Conservation (phyloP, 2,113 vertebrate species). For the Pelvicachromis taeniatus region DNA sequence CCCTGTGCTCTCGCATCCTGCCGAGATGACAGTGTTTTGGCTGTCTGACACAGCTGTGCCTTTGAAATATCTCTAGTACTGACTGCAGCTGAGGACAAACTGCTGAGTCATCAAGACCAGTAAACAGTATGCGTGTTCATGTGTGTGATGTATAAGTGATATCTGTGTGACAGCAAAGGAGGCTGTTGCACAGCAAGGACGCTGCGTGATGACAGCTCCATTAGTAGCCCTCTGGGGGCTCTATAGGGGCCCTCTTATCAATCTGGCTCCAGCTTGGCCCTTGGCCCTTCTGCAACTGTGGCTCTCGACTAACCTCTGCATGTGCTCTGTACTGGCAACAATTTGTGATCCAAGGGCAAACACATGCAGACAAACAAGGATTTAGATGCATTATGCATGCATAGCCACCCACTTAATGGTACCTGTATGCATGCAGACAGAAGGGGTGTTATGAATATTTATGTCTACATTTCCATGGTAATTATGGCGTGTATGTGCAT, state of each 20-base stretch:
- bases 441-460: constrained; percentile 26
- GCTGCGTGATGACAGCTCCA: constrained; percentile 57
- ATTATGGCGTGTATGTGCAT: constrained; percentile 6
- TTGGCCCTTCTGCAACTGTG: constrained; percentile 10
- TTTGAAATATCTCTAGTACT: constrained; percentile 30
- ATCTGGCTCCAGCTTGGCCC: constrained; percentile 45
- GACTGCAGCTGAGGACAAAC: constrained; percentile 34
- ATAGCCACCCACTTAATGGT: background rate
- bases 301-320: background rate
- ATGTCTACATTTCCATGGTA: constrained; percentile 11
- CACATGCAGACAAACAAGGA: background rate
- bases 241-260: constrained; percentile 42
- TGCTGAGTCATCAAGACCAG: constrained; percentile 45
- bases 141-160: constrained; percentile 12
- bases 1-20: background rate
- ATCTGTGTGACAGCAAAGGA: constrained; percentile 49
- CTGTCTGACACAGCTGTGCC: constrained; percentile 24
- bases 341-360: constrained; percentile 36
- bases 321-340: background rate
- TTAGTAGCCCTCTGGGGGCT: constrained; percentile 54
- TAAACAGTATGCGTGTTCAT: constrained; percentile 5
- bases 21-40: constrained; percentile 1
- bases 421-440: background rate
- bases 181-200: constrained; percentile 54
- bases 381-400: constrained; percentile 8